Conservation (phyloP, 2,888 invertebrate genomes). For the Lasioglossum malachurum region DNA sequence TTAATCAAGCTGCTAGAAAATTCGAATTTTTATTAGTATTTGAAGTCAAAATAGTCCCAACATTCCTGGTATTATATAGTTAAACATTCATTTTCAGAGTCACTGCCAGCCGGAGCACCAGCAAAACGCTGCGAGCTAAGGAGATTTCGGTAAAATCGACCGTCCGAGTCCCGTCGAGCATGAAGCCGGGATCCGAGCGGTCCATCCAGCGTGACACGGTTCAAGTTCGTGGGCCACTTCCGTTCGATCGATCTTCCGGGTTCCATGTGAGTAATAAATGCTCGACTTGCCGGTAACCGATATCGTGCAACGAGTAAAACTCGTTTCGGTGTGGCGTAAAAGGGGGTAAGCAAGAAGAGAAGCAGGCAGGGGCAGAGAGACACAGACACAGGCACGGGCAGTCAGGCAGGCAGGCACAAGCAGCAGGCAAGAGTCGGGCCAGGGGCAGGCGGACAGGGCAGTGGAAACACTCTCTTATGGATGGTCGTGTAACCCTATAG, state of each 20-base stretch:
- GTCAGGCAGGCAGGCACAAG: slow-evolving; percentile 31
- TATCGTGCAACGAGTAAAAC: slow-evolving; percentile 69
- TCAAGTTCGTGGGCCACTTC: slow-evolving; percentile 58
- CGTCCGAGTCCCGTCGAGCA: neutral
- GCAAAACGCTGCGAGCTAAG: neutral
- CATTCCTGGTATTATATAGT: no score
- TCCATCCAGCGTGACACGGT: slow-evolving; percentile 17
- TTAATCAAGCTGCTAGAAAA: no score
- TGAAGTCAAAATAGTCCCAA: no score
- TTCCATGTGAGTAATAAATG: slow-evolving; percentile 62
- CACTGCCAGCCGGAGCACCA: no score
- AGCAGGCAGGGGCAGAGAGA: slow-evolving; percentile 22
- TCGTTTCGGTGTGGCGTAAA: slow-evolving; percentile 65
- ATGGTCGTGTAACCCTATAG: slow-evolving; percentile 74
- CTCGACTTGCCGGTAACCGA: slow-evolving; percentile 66
- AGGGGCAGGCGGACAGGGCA: slow-evolving; percentile 33
- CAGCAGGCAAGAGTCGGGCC: slow-evolving; percentile 11
- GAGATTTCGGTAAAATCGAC: neutral
- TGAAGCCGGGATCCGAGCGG: neutral
- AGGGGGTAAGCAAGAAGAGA: slow-evolving; percentile 43
- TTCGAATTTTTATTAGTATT: no score
- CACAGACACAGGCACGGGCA: slow-evolving; percentile 6
- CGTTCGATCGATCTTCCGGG: slow-evolving; percentile 68
- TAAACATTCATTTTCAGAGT: neutral
- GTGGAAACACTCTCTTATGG: slow-evolving; percentile 59